Evolutionary conservation across 2,888 invertebrate species (phyloP).

Genomic region (Prenolepis imparis): DNA sequence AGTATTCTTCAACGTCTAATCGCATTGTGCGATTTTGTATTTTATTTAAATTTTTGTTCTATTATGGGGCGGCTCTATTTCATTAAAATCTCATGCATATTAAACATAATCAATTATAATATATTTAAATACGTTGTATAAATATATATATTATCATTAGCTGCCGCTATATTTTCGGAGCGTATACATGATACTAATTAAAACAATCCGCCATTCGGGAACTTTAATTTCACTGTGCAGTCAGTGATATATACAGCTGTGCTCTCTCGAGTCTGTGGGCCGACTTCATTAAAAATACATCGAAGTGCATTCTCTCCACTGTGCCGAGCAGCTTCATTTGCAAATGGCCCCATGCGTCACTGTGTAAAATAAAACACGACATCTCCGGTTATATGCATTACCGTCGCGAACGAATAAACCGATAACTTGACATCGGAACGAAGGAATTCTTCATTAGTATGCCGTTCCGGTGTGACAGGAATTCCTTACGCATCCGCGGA

Average conservation of each 20-base stretch:
- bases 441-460: slow-evolving; percentile 33
- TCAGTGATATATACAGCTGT: slow-evolving; percentile 10
- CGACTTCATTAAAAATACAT: slow-evolving; percentile 75
- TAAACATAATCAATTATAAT: slow-evolving; percentile 28
- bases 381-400: slow-evolving; percentile 24
- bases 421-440: slow-evolving; percentile 18
- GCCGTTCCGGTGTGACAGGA: neutral
- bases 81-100: slow-evolving; percentile 47
- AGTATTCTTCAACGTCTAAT: neutral
- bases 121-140: slow-evolving; percentile 22
- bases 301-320: slow-evolving; percentile 70
- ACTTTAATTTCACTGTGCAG: slow-evolving; percentile 45
- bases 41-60: neutral
- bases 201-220: slow-evolving; percentile 49
- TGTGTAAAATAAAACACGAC: slow-evolving; percentile 63
- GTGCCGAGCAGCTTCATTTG: slow-evolving; percentile 71
- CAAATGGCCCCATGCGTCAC: slow-evolving; percentile 75
- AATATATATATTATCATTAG: slow-evolving; percentile 43
- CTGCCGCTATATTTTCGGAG: slow-evolving; percentile 36
- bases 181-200: slow-evolving; percentile 40
- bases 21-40: neutral
- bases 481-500: slow-evolving; percentile 36
- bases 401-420: slow-evolving; percentile 19
- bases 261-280: slow-evolving; percentile 38
- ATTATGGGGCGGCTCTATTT: neutral